A percentile compares a stretch with the other conserved stretches of the same genome.
These are phyloP conservation scores for Aspidiotus rigidus DNA, from an alignment of 2,888 invertebrate genomes.

Conservation along the genomic window DNA sequence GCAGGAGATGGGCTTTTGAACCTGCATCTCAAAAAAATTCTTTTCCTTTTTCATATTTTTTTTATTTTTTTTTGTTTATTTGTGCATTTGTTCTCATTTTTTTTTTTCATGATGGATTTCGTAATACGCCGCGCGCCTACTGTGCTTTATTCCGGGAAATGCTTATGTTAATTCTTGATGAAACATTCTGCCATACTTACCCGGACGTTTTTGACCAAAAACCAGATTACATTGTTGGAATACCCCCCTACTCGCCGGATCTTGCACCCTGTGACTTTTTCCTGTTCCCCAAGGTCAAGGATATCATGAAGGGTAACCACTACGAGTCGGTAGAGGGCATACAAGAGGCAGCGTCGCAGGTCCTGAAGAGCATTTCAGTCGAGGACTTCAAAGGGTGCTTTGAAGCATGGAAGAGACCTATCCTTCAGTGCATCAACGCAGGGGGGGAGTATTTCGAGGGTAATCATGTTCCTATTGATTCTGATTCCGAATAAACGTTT, in stretches of 20 bases:
- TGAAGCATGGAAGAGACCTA: neutral
- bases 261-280: neutral
- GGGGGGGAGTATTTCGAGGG: neutral
- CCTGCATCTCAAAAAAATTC: no score
- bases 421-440: neutral
- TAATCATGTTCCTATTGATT: neutral
- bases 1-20: no score
- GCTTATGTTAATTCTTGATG: no score
- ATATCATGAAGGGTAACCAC: neutral
- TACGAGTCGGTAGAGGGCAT: neutral
- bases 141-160: no score
- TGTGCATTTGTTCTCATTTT: no score
- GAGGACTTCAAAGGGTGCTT: neutral
- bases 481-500: neutral
- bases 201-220: neutral
- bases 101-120: no score
- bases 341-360: neutral
- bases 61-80: no score
- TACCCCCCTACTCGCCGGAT: neutral
- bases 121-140: no score
- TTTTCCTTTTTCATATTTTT: no score
- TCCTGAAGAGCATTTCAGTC: neutral
- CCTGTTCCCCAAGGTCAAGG: no score
- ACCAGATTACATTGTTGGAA: neutral
- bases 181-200: neutral